Base-by-base conservation (phyloP, 1,140 invertebrate species). In the Spodoptera litura region DNA sequence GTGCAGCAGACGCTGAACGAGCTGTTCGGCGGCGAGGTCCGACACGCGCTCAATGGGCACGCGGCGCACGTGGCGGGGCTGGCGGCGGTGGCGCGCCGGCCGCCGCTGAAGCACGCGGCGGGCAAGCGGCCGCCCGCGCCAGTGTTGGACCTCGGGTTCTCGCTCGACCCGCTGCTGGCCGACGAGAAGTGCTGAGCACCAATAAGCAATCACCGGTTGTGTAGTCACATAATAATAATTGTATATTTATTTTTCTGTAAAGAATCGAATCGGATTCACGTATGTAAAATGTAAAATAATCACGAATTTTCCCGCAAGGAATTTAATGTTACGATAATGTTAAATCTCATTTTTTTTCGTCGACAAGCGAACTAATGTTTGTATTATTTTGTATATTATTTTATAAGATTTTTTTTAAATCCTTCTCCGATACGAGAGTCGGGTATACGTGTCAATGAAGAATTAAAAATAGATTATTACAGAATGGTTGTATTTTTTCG, bases 321-420 rank as follows among this genome's bases (percentile, higher is more conserved):
- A 87, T 86, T 86, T 88, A 87, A 90, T 84, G 86, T 86, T 86
- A 88, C 64, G 81, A 87, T 90, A 88, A 90, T 87, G 86, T 88
- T 89, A 90, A 92, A 92, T 92, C 91, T 93, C 89, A 90, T 87
- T 87, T 86, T 86, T 75, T 85, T 81, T 91, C 82, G 78, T 85
- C 81, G 79, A 85, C 83, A 89, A 86, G 77, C 85, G 86, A 91
- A 91, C 83, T 92, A 89, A 93, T 89, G 87, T 94, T 93, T 94
- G 89, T 94, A 94, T 95, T 94, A 93, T 95, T 95, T 95, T 95
- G 93, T 95, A 95, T 92, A 94, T 94, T 94, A 92, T 93, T 81
- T 94, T 91, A 88, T 95, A 95, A 94, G 93, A 91, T 88, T 94
- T 94, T 90, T 84, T 85, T 77, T 88, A 44, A 91, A 91, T 83